These are phyloP conservation scores for Drosophila insularis DNA, from an alignment of 1,140 invertebrate species.

Conservation along the genomic window DNA sequence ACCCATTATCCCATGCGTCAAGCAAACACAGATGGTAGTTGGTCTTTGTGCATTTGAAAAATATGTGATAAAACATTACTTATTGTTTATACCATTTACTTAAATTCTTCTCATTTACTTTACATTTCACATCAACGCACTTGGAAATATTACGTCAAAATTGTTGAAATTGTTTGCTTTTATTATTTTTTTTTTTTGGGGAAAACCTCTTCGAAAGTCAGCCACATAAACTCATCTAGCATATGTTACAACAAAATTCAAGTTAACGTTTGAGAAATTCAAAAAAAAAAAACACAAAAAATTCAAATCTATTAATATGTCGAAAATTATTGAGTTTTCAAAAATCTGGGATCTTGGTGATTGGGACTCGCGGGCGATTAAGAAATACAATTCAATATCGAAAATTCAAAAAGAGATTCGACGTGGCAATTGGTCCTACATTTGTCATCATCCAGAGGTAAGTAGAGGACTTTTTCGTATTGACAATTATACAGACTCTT, in stretches of 20 bases:
- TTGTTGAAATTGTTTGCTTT: not conserved
- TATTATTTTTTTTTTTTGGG: not conserved
- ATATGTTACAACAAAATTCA: not conserved
- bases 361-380: slow-evolving; percentile 56
- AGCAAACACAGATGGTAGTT: not conserved
- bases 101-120: not conserved
- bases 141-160: not conserved
- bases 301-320: not conserved
- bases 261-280: not conserved
- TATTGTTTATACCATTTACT: not conserved
- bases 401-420: slow-evolving; percentile 60
- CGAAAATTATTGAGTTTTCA: not conserved
- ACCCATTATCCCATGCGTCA: not conserved
- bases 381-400: slow-evolving; percentile 35
- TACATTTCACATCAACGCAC: slow-evolving; percentile 2
- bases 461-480: accelerated
- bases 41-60: not conserved
- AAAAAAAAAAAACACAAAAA: not conserved
- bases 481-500: no score
- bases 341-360: slow-evolving; percentile 56
- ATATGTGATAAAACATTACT: not conserved
- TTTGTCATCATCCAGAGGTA: slow-evolving; percentile 62
- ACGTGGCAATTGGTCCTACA: slow-evolving; percentile 53
- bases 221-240: not conserved
- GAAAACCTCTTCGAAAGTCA: not conserved